Evolutionary conservation across 1,140 invertebrate species (phyloP).

Genomic region (Melitaea cinxia): DNA sequence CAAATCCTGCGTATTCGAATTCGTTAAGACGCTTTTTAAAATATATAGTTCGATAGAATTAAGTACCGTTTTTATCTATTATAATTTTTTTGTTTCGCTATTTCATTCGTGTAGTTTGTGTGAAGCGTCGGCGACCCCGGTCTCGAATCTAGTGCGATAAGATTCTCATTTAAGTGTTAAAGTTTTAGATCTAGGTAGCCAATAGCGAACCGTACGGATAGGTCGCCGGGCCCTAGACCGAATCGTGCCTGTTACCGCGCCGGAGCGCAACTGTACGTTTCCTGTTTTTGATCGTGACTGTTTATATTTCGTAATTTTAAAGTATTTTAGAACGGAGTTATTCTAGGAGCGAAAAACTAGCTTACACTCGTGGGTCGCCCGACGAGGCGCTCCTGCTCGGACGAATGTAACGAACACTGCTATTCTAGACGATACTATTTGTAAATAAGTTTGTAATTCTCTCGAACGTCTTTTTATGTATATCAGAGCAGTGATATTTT

Average conservation of each 20-base stretch:
- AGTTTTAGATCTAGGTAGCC: slow-evolving; percentile 63
- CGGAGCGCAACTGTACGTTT: slow-evolving; percentile 34
- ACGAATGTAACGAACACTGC: slow-evolving; percentile 42
- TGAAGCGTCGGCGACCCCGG: too few species aligned
- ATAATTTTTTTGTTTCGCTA: too few species aligned
- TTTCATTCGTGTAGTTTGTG: too few species aligned
- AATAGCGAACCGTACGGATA: slow-evolving; percentile 59
- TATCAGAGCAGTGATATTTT: slow-evolving; percentile 75
- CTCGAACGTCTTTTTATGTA: slow-evolving; percentile 61
- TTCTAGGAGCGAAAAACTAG: slow-evolving; percentile 35
- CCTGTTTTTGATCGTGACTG: slow-evolving; percentile 34
- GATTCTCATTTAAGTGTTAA: slow-evolving; percentile 65
- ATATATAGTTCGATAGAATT: too few species aligned
- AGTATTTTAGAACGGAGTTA: slow-evolving; percentile 23
- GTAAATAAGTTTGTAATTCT: slow-evolving; percentile 66
- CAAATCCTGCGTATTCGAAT: too few species aligned
- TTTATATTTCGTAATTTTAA: slow-evolving; percentile 36
- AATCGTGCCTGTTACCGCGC: slow-evolving; percentile 56
- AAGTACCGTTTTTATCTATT: too few species aligned
- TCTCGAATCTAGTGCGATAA: slow-evolving; percentile 38
- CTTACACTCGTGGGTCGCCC: slow-evolving; percentile 33
- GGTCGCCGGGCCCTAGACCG: slow-evolving; percentile 55
- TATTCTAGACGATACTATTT: slow-evolving; percentile 57
- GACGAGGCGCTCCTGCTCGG: slow-evolving; percentile 21
- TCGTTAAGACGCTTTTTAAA: too few species aligned